Percentiles rank a stretch among this genome's conserved stretches.
Conservation (phyloP, 2,888 invertebrate species). For the Polia nebulosa region DNA sequence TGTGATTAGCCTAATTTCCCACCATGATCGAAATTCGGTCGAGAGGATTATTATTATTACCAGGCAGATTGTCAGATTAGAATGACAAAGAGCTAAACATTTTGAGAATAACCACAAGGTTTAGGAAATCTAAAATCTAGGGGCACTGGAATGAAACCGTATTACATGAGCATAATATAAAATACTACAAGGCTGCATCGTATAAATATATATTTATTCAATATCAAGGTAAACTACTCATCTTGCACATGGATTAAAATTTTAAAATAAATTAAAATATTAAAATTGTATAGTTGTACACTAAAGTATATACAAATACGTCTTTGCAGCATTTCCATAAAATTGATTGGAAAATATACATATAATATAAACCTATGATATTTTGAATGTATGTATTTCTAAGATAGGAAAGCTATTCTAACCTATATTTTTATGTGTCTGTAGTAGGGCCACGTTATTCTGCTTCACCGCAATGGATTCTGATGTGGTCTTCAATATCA, state of each 20-base stretch:
- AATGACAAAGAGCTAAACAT: not conserved
- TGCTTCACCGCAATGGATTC: not conserved
- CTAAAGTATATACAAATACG: not conserved
- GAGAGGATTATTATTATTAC: too few relatives aligned
- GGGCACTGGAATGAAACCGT: slow-evolving; percentile 12
- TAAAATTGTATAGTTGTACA: not conserved
- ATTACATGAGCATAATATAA: not conserved
- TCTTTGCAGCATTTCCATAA: slow-evolving; percentile 1
- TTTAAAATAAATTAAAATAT: slow-evolving; percentile 9
- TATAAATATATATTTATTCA: slow-evolving; percentile 11
- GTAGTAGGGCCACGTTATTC: not conserved
- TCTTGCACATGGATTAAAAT: slow-evolving; percentile 23
- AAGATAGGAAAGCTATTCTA: not conserved
- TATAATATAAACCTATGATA: not conserved
- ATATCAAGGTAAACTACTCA: slow-evolving; percentile 40
- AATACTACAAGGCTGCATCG: slow-evolving; percentile 32
- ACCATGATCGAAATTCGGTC: too few relatives aligned
- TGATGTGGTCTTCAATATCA: not conserved
- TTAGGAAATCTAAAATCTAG: not conserved
- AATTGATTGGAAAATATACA: too few relatives aligned
- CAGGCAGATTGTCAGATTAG: slow-evolving; percentile 8
- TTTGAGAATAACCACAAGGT: slow-evolving; percentile 5
- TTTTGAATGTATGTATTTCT: not conserved
- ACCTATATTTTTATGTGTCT: too few relatives aligned
- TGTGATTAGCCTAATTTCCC: too few relatives aligned